A percentile compares a stretch with the other conserved stretches of the same genome.
Evolutionary conservation across 2,113 vertebrate species (phyloP).

Genomic region (Cyrtonyx montezumae): DNA sequence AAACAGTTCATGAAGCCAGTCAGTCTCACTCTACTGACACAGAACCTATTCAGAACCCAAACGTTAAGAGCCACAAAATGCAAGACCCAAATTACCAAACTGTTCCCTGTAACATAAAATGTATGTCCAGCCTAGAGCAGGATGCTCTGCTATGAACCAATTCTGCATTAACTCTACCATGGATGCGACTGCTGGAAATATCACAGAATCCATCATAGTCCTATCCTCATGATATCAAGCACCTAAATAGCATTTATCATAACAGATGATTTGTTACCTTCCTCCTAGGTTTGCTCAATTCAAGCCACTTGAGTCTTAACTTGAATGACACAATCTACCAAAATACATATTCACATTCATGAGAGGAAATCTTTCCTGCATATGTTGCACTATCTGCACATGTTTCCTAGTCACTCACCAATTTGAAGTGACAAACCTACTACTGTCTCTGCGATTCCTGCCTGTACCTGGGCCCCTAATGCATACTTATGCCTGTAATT

Average conservation of each 20-base stretch:
- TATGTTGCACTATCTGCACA: no score
- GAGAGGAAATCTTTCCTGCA: not conserved
- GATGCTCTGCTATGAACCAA: not conserved
- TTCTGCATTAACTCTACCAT: not conserved
- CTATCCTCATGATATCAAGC: not conserved
- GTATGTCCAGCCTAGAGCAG: not conserved
- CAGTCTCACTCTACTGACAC: not conserved
- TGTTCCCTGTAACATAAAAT: not conserved
- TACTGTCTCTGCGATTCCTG: not conserved
- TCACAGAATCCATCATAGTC: not conserved
- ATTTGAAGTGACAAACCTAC: not conserved
- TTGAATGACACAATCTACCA: not conserved
- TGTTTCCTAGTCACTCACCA: not conserved
- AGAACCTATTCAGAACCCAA: not conserved
- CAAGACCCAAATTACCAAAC: not conserved
- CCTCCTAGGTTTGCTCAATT: not conserved
- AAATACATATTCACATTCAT: not conserved
- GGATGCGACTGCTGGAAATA: no score
- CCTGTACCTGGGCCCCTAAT: fast-evolving
- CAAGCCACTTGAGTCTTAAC: not conserved
- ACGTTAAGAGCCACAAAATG: not conserved
- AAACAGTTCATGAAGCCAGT: not conserved
- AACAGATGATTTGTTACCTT: not conserved
- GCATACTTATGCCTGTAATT: no score
- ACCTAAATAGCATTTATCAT: not conserved